Evolutionary conservation across 2,797 vertebrate genomes (phyloP).

Genomic region (Aeoliscus strigatus): DNA sequence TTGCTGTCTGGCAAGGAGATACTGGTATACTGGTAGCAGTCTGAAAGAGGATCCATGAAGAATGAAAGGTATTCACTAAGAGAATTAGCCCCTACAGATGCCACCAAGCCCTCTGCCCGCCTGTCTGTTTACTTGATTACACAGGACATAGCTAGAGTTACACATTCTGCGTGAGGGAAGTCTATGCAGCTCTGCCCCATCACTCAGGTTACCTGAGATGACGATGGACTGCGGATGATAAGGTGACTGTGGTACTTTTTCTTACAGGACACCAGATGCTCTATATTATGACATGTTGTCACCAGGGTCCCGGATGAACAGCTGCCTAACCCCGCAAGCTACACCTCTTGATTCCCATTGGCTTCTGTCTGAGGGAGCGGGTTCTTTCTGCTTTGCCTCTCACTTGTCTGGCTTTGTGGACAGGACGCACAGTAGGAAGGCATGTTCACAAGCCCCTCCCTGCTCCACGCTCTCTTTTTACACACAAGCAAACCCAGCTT

Average conservation of each 20-base stretch:
- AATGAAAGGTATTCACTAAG: conserved; percentile 47
- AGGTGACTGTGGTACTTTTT: conserved; percentile 28
- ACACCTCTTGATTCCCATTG: conserved; percentile 45
- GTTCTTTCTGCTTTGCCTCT: conserved; percentile 32
- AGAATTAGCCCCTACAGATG: conserved; percentile 39
- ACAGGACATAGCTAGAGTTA: conserved; percentile 41
- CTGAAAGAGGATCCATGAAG: conserved; percentile 50
- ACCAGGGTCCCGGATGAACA: conserved; percentile 23
- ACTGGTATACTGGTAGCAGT: conserved; percentile 14
- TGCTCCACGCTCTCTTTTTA: conserved; percentile 42
- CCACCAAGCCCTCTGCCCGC: conserved; percentile 22
- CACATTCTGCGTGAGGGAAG: conserved; percentile 36
- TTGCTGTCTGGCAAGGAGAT: conserved; percentile 9
- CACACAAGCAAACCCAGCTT: conserved; percentile 59
- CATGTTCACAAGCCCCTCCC: conserved; percentile 55
- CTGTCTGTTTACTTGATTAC: conserved; percentile 47
- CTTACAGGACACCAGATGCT: conserved; percentile 22
- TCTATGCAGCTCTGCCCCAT: conserved; percentile 11
- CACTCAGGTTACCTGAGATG: conserved; percentile 23
- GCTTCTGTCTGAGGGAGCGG: conserved; percentile 30
- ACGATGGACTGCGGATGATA: conserved; percentile 17
- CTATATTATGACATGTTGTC: conserved; percentile 55
- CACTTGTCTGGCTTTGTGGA: conserved; percentile 44
- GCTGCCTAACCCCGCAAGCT: conserved; percentile 18
- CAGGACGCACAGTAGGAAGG: conserved; percentile 32